Evolutionary conservation across 2,888 invertebrate genomes (phyloP), one percentile per base, ranked within the genome.

Genomic region (Drosophila trichaetosa): DNA sequence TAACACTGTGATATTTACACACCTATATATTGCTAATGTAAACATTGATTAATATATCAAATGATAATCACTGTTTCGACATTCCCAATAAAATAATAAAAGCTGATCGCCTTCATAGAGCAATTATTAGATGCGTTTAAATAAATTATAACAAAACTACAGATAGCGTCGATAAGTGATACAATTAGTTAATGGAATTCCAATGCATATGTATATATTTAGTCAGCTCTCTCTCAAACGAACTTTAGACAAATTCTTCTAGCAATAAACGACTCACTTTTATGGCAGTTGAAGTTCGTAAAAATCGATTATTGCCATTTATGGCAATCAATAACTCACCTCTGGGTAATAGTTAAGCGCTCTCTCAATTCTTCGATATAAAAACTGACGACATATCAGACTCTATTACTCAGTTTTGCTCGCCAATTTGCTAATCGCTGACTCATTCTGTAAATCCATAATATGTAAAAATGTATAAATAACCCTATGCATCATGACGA

Each of bases 41-140:
- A 52, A 33, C 11, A 42, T 13, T 57, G 34, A 13, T 38, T 56
- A n/a, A n/a, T n/a, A 13, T 51, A 8, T 54, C 18, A 29, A 6
- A 38, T 24, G 21, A 29, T 29, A 36, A 40, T 40, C 16, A 7
- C 36, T 33, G 8, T 29, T 24, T 29, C 27, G 10, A 34, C 13
- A 40, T 11, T 31, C 13, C 7, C 34, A n/a, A 33, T 34, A 56
- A 49, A 42, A 34, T 7, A 61, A 13, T 16, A 71, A 49, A 57
- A 58, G 31, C 38, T 34, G 51, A 58, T 58, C 48, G 10, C 24
- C 27, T 24, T 27, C 51, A 36, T 36, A 40, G 6, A 60, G 38
- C 29, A 62, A 59, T 58, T 58, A 63, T 16, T 34, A 42, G 29
- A 36, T 64, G 36, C 29, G 48, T 54, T 31, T 18, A 36, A 13